A percentile compares a stretch with the other conserved stretches of the same genome.
Evolutionary conservation across 2,113 vertebrate genomes (phyloP).

Genomic region (Piprites chloris): DNA sequence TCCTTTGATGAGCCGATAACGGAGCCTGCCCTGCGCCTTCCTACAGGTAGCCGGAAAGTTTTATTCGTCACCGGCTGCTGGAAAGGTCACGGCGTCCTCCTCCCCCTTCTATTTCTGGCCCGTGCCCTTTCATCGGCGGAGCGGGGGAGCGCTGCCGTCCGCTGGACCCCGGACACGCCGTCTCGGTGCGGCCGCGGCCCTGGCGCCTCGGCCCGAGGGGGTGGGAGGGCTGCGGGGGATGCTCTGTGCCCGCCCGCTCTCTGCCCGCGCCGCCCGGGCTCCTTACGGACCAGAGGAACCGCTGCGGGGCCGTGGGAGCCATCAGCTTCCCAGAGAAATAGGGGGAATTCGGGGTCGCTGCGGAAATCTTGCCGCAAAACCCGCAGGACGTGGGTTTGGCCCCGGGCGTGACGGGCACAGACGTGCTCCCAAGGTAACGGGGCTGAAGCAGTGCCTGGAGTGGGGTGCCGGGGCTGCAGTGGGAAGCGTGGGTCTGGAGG

Average conservation of each 20-base stretch:
- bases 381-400: not conserved
- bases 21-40: not conserved
- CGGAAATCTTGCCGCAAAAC: not conserved
- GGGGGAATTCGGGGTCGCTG: not conserved
- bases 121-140: slow-evolving; percentile 24
- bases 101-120: slow-evolving; percentile 27
- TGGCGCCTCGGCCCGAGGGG: not conserved
- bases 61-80: not conserved
- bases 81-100: slow-evolving; percentile 58
- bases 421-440: accelerated
- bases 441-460: not conserved
- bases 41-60: slow-evolving; percentile 44
- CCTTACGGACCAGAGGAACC: not conserved
- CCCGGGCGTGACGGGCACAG: accelerated
- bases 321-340: not conserved
- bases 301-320: not conserved
- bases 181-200: not conserved
- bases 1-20: slow-evolving; percentile 4
- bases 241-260: not conserved
- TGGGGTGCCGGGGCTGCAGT: not conserved
- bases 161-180: not conserved
- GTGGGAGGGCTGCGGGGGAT: not conserved
- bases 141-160: not conserved
- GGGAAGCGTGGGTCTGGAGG: not conserved
- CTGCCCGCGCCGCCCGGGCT: not conserved